phyloP scores from a whole-genome alignment of 2,113 vertebrate species.

The Petroica traversi region DNA sequence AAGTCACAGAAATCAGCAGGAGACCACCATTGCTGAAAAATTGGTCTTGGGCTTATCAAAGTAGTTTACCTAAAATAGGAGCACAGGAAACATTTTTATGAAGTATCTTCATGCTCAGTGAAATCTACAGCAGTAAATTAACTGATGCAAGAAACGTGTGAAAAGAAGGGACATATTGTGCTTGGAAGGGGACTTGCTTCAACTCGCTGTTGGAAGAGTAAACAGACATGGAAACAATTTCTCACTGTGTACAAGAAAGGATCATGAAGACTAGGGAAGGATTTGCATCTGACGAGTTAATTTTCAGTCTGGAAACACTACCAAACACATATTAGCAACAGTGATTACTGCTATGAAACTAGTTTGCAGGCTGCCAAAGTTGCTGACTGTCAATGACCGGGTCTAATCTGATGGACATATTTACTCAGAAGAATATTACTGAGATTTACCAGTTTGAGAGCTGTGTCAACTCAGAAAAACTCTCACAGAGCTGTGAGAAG shows the following conservation, averaged over 20 bases:
- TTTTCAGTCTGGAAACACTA: not conserved
- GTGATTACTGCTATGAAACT: not conserved
- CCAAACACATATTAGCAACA: not conserved
- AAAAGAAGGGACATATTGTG: not conserved
- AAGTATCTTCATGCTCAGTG: not conserved
- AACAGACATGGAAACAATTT: not conserved
- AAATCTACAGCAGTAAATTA: not conserved
- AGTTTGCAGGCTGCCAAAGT: not conserved
- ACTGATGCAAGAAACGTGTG: not conserved
- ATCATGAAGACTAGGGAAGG: not conserved
- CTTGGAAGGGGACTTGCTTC: not conserved
- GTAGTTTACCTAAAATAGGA: not conserved
- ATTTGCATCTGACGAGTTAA: not conserved
- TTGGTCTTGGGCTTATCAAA: not conserved
- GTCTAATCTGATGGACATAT: conserved; percentile 33
- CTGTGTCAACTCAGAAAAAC: not conserved
- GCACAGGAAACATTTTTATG: not conserved
- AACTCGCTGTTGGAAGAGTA: not conserved
- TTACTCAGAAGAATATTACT: conserved; percentile 31
- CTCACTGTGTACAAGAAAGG: not conserved
- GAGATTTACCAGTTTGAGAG: conserved; percentile 15
- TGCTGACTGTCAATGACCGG: not conserved
- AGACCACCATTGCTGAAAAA: not conserved
- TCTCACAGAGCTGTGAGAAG: not conserved
- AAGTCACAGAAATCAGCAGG: not conserved